Base-by-base conservation (phyloP, 2,888 invertebrate species). In the Pristionchus fissidentatus region DNA sequence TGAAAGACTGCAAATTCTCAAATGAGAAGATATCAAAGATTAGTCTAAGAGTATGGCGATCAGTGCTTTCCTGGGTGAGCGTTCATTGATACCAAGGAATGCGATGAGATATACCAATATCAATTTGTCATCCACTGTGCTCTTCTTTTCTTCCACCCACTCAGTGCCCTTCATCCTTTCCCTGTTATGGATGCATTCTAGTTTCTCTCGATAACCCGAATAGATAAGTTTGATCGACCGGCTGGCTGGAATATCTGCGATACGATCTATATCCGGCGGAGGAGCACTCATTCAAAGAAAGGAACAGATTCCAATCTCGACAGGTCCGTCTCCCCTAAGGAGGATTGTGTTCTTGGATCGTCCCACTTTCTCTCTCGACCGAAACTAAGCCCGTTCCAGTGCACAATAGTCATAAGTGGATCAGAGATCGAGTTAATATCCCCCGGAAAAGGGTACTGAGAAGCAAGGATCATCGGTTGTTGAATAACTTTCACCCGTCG, bases 161-260 rank as follows among this genome's bases (percentile, higher is more conserved):
- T 19, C 19, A 15, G 49, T 19, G 19, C 19, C 49, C 19, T 49
- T 49, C 43, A 73, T 35, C 38, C 38, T 46, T 43, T 3, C 46
- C 46, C 66, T 26, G 22, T 70, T 38, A 70, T 70, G 10, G 3
- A 35, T 49, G 7, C 75, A 22, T 49, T 32, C 32, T 22, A 32
- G 46, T 46, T 46, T 49, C n/a, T n/a, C n/a, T 49, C 46, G 75
- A 77, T 77, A 77, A 77, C 75, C 75, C 49, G 41, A 49, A 77
- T 77, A 77, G 75, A 77, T 77, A 77, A 77, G 75, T 77, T 46
- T n/a, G 22, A 32, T n/a, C 49, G 5, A 0, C 29, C 19, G 49
- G 41, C 49, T 46, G 49, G 26, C 19, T 4, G 75, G 49, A 77
- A 29, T 46, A 70, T 43, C 70, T 32, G 5, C 43, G 70, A 70